phyloP scores from a whole-genome alignment of 2,888 invertebrate species.

The Thalpophila matura region DNA sequence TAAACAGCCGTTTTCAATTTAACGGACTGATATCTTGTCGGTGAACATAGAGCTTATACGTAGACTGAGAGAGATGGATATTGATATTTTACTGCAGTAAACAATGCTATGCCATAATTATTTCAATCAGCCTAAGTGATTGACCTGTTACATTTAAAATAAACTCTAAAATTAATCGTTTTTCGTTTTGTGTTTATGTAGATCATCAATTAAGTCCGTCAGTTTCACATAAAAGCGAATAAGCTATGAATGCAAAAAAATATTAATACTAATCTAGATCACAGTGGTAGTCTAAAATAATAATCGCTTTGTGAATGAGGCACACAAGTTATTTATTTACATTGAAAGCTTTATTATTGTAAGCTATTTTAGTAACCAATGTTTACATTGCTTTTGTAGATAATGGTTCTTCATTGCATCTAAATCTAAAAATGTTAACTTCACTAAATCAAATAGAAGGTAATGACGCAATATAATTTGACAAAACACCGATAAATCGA shows the following conservation, averaged over 20 bases:
- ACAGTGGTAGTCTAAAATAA: constrained; percentile 8
- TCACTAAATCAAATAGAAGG: constrained; percentile 14
- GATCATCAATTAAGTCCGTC: constrained; percentile 39
- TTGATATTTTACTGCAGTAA: too few species aligned
- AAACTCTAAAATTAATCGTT: too few species aligned
- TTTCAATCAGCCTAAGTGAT: too few species aligned
- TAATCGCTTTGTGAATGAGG: constrained; percentile 23
- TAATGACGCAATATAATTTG: not conserved
- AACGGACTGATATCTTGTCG: too few species aligned
- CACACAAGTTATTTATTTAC: constrained; percentile 30
- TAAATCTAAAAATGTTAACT: constrained; percentile 24
- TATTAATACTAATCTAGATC: constrained; percentile 12
- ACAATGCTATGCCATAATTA: too few species aligned
- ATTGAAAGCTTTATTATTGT: constrained; percentile 12
- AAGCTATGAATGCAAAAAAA: constrained; percentile 24
- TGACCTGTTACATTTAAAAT: too few species aligned
- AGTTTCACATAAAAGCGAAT: constrained; percentile 33
- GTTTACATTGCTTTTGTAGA: constrained; percentile 20
- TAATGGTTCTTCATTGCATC: constrained; percentile 20
- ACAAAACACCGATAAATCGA: constrained; percentile 20
- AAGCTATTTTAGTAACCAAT: constrained; percentile 16
- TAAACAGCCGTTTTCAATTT: too few species aligned
- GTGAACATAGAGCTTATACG: too few species aligned
- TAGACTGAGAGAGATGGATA: too few species aligned
- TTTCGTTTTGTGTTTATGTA: constrained; percentile 21